phyloP scores from a whole-genome alignment of 1,140 invertebrate genomes.

The Pissodes strobi region DNA sequence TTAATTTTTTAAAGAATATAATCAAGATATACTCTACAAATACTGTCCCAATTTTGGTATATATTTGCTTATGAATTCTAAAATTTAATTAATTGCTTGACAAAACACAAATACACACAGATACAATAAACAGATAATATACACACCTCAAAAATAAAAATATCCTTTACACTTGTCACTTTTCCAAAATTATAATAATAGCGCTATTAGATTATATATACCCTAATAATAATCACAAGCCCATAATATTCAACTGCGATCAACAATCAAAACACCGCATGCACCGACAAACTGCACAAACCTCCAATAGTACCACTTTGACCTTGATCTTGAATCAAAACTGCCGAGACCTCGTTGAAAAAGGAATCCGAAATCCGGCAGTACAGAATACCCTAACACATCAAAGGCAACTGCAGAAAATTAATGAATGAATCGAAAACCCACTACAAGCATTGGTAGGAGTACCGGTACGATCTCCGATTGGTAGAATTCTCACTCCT shows the following conservation, averaged over 20 bases:
- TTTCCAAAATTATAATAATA: no score
- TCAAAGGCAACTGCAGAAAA: conserved; percentile 33
- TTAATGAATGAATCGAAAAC: conserved; percentile 47
- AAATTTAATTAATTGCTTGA: no score
- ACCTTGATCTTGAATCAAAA: conserved; percentile 36
- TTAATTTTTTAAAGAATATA: no score
- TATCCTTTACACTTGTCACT: no score
- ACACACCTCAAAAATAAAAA: no score
- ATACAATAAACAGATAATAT: no score
- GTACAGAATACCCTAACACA: conserved; percentile 17
- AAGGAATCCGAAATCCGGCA: conserved; percentile 18
- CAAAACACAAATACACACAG: no score
- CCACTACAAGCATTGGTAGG: conserved; percentile 26
- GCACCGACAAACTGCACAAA: conserved; percentile 19
- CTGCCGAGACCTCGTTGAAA: conserved; percentile 9
- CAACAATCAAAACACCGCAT: conserved; percentile 12
- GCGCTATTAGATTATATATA: no score
- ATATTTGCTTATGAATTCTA: no score
- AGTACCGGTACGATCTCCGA: conserved; percentile 24
- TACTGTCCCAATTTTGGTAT: no score
- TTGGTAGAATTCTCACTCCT: conserved; percentile 43
- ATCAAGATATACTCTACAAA: no score
- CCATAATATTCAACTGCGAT: conserved; percentile 2
- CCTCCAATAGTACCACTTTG: conserved; percentile 20
- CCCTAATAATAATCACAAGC: no score